Conservation (phyloP, 2,797 vertebrate genomes). For the Borostomias antarcticus region DNA sequence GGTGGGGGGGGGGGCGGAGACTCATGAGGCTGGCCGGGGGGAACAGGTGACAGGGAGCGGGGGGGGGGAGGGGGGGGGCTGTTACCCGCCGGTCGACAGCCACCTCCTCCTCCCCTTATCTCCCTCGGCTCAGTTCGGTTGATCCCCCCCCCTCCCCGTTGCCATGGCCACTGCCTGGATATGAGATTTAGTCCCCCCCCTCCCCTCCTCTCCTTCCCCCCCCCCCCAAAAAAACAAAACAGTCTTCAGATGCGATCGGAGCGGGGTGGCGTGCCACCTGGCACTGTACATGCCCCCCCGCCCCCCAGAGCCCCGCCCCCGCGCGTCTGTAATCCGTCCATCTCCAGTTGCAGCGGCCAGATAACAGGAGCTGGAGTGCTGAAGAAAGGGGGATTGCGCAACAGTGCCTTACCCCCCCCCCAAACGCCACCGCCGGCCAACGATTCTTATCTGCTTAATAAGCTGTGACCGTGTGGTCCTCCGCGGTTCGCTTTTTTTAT, state of each 20-base stretch:
- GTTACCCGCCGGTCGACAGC: constrained; percentile 2
- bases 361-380: constrained; percentile 46
- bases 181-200: constrained; percentile 20
- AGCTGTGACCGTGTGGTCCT: constrained; percentile 36
- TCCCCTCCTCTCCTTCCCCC: background rate
- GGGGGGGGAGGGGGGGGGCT: background rate
- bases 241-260: constrained; percentile 41
- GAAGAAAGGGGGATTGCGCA: constrained; percentile 39
- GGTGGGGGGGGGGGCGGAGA: too few species aligned
- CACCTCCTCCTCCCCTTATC: constrained; percentile 63
- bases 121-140: constrained; percentile 60
- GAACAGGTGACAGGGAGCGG: constrained; percentile 21
- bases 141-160: constrained; percentile 39
- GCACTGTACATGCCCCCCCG: constrained; percentile 33
- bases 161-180: constrained; percentile 57
- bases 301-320: constrained; percentile 15
- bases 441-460: constrained; percentile 55
- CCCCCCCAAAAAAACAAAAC: constrained; percentile 27
- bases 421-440: constrained; percentile 7
- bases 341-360: constrained; percentile 54
- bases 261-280: constrained; percentile 51
- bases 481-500: too few species aligned
- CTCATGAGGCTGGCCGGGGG: too few species aligned
- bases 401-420: constrained; percentile 21
- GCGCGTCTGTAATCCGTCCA: constrained; percentile 45